phyloP scores from a whole-genome alignment of 1,140 invertebrate genomes.

The Nylanderia fulva region DNA sequence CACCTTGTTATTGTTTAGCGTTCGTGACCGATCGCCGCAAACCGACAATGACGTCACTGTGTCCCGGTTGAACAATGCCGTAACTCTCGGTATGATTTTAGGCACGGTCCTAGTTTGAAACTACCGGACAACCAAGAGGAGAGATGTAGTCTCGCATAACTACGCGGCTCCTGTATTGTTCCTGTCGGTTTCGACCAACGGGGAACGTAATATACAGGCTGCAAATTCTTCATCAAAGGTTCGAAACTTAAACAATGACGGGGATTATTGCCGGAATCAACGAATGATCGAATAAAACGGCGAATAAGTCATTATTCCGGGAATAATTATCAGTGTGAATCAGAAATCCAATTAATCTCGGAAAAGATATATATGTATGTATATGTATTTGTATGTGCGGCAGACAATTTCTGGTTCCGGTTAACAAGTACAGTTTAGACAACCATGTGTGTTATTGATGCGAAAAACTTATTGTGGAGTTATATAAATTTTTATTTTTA shows the following conservation, averaged over 20 bases:
- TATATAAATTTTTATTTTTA: too few relatives aligned
- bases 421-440: not conserved
- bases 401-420: not conserved
- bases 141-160: conserved; percentile 26
- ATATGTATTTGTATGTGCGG: not conserved
- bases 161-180: conserved; percentile 28
- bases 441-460: not conserved
- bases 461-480: not conserved
- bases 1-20: conserved; percentile 36
- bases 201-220: conserved; percentile 19
- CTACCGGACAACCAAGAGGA: conserved; percentile 4
- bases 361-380: not conserved
- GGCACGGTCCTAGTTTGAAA: conserved; percentile 29
- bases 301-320: conserved; percentile 19
- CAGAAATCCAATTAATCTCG: not conserved
- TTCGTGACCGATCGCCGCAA: conserved; percentile 20
- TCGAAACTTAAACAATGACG: conserved; percentile 8
- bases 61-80: conserved; percentile 21
- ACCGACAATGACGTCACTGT: conserved; percentile 39
- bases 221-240: conserved; percentile 48
- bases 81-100: conserved; percentile 48
- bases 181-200: not conserved
- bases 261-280: conserved; percentile 15
- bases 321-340: conserved; percentile 20
- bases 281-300: conserved; percentile 20